Evolutionary conservation across 2,888 invertebrate species (phyloP).

Genomic region (Exocentrus adspersus): DNA sequence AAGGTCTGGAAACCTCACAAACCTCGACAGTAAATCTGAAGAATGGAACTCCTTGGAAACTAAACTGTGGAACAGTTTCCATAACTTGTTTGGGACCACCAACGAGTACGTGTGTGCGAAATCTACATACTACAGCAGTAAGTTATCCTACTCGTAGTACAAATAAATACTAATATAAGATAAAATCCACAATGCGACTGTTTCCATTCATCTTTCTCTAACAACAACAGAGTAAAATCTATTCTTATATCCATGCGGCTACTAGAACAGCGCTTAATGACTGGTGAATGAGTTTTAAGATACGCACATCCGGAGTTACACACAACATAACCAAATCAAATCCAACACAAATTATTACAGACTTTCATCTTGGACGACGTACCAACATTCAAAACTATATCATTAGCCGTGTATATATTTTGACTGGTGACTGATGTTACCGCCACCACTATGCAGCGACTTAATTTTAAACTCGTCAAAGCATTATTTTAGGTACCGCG

Average conservation of each 20-base stretch:
- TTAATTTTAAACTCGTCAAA: constrained; percentile 10
- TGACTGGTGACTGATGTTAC: background rate
- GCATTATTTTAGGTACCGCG: background rate
- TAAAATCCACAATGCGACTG: background rate
- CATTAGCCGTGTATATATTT: background rate
- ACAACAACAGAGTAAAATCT: background rate
- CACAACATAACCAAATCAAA: no score
- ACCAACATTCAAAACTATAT: background rate
- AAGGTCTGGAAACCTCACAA: background rate
- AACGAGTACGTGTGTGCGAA: constrained; percentile 34
- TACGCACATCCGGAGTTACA: no score
- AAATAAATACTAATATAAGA: no score
- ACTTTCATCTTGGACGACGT: no score
- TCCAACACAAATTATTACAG: no score
- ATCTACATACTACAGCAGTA: constrained; percentile 22
- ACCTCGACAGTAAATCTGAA: background rate
- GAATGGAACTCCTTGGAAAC: constrained; percentile 8
- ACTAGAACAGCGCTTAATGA: background rate
- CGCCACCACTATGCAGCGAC: background rate
- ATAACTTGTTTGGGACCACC: background rate
- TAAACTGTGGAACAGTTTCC: constrained; percentile 11
- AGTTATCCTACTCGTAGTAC: constrained; percentile 12
- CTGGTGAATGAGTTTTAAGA: background rate
- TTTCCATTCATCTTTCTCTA: background rate
- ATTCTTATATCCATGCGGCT: background rate